These are phyloP conservation scores for Apodemia duryi DNA, from an alignment of 2,888 invertebrate genomes.

Conservation along the genomic window DNA sequence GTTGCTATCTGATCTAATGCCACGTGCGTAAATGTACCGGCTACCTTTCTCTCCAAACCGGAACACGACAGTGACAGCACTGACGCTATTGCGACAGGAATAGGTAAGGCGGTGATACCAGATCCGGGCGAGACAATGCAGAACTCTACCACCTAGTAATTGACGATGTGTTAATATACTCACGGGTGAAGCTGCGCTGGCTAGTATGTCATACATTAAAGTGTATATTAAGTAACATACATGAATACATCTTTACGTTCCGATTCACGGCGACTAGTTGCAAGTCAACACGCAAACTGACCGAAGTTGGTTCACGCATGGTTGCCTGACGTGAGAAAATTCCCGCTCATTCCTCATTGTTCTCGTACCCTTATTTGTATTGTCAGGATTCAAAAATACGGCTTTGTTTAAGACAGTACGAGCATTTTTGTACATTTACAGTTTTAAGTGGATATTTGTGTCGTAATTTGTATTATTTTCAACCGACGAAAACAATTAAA, in stretches of 20 bases:
- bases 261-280: conserved; percentile 42
- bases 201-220: not conserved
- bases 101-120: too few relatives aligned
- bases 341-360: conserved; percentile 58
- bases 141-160: too few relatives aligned
- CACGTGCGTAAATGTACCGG: too few relatives aligned
- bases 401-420: conserved; percentile 16
- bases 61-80: too few relatives aligned
- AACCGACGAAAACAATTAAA: too few relatives aligned
- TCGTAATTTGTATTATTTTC: too few relatives aligned
- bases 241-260: conserved; percentile 41
- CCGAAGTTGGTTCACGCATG: conserved; percentile 63
- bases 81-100: too few relatives aligned
- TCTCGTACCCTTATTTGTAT: conserved; percentile 54
- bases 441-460: conserved; percentile 3
- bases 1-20: too few relatives aligned
- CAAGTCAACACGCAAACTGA: conserved; percentile 57
- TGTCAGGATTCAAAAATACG: conserved; percentile 37
- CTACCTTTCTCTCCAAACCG: too few relatives aligned
- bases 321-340: conserved; percentile 67
- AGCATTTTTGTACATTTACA: conserved; percentile 10
- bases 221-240: not conserved
- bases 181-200: too few relatives aligned
- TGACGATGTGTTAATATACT: too few relatives aligned
- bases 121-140: too few relatives aligned